phyloP scores from a whole-genome alignment of 2,113 vertebrate species.

The Nerophis ophidion region DNA sequence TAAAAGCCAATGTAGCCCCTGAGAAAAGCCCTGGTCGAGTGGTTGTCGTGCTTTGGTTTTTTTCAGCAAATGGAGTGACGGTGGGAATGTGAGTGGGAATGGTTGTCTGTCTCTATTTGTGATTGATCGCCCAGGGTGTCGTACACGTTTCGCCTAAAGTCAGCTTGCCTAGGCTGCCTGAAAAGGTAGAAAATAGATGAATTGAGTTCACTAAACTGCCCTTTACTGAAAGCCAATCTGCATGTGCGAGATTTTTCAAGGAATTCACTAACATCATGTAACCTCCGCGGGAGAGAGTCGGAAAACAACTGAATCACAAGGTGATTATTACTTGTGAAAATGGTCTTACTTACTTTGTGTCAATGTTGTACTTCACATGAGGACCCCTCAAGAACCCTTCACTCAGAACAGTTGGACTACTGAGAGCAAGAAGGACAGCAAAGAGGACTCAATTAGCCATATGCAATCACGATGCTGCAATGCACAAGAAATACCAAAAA shows the following conservation, averaged over 20 bases:
- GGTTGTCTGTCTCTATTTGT: too few relatives aligned
- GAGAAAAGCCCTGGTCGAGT: too few relatives aligned
- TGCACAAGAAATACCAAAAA: background rate
- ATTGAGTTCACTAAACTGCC: too few relatives aligned
- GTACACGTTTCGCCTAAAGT: too few relatives aligned
- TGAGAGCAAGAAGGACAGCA: conserved; percentile 2
- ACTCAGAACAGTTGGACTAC: conserved; percentile 1
- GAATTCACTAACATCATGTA: background rate
- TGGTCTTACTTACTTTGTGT: conserved; percentile 17
- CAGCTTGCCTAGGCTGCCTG: too few relatives aligned
- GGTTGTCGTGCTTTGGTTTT: too few relatives aligned
- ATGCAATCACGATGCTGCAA: background rate
- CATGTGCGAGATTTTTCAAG: background rate
- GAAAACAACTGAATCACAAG: conserved; percentile 10
- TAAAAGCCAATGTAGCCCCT: too few relatives aligned
- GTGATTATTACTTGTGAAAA: conserved; percentile 1
- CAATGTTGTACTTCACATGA: conserved; percentile 18
- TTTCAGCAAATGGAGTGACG: too few relatives aligned
- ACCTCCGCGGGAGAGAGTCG: conserved; percentile 2
- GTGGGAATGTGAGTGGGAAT: too few relatives aligned
- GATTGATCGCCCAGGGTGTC: too few relatives aligned
- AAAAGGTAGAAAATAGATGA: too few relatives aligned
- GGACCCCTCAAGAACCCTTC: conserved; percentile 19
- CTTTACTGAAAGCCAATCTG: background rate
- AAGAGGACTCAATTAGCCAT: conserved; percentile 10